phyloP scores from a whole-genome alignment of 2,113 vertebrate species.

The Neotragus pygmaeus region DNA sequence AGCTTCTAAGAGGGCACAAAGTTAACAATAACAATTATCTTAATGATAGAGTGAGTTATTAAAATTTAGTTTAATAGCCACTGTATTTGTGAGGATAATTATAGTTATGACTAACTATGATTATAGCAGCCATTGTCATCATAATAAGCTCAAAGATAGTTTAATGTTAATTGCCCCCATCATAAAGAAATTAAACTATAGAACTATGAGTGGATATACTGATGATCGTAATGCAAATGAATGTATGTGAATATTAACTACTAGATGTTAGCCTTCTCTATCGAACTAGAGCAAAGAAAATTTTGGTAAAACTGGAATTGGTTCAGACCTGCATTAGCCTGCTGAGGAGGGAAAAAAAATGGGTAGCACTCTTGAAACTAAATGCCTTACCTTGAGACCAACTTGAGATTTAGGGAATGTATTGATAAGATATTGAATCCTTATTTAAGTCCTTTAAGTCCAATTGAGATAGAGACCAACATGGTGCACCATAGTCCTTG shows the following conservation, averaged over 20 bases:
- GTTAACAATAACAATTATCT: constrained; percentile 63
- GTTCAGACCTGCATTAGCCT: background rate
- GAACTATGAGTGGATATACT: constrained; percentile 21
- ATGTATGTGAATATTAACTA: constrained; percentile 7
- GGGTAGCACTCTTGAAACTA: background rate
- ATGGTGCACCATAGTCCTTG: background rate
- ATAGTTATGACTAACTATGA: constrained; percentile 60
- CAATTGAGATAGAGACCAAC: background rate
- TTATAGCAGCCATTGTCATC: constrained; percentile 56
- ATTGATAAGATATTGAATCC: background rate
- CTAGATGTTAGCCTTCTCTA: background rate
- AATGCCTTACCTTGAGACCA: background rate
- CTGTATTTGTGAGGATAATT: constrained; percentile 65
- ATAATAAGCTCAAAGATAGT: constrained; percentile 49
- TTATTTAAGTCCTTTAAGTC: background rate
- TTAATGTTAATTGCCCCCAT: constrained; percentile 59
- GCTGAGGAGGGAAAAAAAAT: rapidly evolving
- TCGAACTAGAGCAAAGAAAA: constrained; percentile 26
- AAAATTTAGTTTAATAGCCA: constrained; percentile 64
- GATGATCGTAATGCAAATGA: background rate
- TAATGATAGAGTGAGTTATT: constrained; percentile 64
- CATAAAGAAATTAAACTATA: constrained; percentile 66
- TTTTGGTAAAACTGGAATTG: background rate
- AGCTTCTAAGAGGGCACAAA: constrained; percentile 52
- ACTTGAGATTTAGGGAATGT: background rate